Conservation (phyloP, 2,888 invertebrate genomes). For the Polymixis flavicincta region DNA sequence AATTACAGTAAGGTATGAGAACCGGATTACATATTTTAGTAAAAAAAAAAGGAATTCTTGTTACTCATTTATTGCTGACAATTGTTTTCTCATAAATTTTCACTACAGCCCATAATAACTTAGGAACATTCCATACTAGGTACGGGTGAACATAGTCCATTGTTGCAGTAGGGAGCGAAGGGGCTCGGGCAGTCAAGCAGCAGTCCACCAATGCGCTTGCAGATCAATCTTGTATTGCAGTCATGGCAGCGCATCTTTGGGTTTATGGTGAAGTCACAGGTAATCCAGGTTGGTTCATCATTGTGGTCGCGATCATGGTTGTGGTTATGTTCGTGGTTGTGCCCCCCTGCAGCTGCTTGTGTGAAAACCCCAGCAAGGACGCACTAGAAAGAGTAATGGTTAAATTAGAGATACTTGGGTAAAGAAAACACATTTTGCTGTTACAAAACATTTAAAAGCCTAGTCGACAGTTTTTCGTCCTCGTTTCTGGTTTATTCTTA, state of each 20-base stretch:
- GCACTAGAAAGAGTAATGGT: constrained; percentile 32
- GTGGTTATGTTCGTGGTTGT: neutral
- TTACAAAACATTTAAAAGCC: neutral
- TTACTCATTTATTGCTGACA: constrained; percentile 19
- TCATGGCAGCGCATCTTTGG: constrained; percentile 49
- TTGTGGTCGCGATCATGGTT: neutral
- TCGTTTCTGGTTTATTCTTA: too few species aligned
- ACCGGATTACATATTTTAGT: neutral
- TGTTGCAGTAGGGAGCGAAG: constrained; percentile 46
- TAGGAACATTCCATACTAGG: constrained; percentile 42
- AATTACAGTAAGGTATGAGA: too few species aligned
- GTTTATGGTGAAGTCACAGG: constrained; percentile 25
- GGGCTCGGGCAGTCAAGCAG: constrained; percentile 27
- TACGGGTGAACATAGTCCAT: constrained; percentile 40
- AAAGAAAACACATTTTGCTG: neutral
- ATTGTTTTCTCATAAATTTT: neutral
- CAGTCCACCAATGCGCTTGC: constrained; percentile 49
- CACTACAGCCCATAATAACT: neutral
- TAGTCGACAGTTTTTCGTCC: neutral
- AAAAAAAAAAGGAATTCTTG: neutral
- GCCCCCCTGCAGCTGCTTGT: neutral
- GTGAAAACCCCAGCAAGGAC: constrained; percentile 20
- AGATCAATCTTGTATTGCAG: constrained; percentile 44
- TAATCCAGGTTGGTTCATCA: constrained; percentile 14
- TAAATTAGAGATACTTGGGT: neutral